Evolutionary conservation across 1,140 invertebrate species (phyloP), one percentile per base, ranked within the genome.

Genomic region (Agrypnia vestita): DNA sequence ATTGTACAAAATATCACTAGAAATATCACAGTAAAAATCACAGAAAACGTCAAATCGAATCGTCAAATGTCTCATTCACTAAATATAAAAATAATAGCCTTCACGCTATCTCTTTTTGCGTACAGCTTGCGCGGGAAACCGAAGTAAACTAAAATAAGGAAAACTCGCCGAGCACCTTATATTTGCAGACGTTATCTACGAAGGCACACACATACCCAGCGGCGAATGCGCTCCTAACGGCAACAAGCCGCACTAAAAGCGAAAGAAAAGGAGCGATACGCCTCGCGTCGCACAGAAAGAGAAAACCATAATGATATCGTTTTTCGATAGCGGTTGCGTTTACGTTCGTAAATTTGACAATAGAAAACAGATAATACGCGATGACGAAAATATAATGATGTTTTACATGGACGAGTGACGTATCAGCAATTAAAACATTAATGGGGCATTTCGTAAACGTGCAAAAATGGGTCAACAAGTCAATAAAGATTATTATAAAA

Each of bases 1-100:
- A 76, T 76, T 64, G 62, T 76, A 1, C 9, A 64, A 76, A 73
- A 73, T 53, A 53, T 53, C 69, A 53, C 51, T 19, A 35, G 3
- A 10, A 55, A 12, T 76, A 76, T 76, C 75, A 76, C 75, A 76
- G 59, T 12, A 19, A 15, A 21, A 64, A 76, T 76, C 56, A 76
- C 75, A 64, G 19, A 51, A 21, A 35, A 35, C 25, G 25, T 35
- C 25, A 35, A 35, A 35, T 35, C 25, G 6, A 62, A 25, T 35
- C 19, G 25, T n/a, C n/a, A n/a, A n/a, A 62, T 13, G 12, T 43
- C 25, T 21, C 19, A 25, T 62, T 62, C 13, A 43, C 25, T 21
- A 19, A 62, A 13, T 25, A 62, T 62, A 62, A 13, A 35, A 35
- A 35, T 35, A 35, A 35, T 35, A 35, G 1, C 6, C 25, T 35